A percentile compares a stretch with the other conserved stretches of the same genome.
These are phyloP conservation scores for Drosophila auraria DNA, from an alignment of 1,140 invertebrate species.

Conservation along the genomic window DNA sequence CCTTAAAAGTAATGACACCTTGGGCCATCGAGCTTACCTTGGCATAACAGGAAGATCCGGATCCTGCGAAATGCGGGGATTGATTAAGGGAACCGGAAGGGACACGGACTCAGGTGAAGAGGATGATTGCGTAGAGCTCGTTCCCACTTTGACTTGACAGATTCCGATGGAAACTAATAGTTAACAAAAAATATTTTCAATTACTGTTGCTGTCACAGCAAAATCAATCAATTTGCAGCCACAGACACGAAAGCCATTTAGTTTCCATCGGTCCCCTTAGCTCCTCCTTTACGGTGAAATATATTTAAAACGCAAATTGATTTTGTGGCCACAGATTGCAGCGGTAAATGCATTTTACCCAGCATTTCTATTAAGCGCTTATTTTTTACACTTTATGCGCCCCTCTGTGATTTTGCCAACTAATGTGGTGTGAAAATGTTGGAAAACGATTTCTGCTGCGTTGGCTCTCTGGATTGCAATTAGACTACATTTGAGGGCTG, in stretches of 20 bases:
- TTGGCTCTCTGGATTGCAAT: conserved; percentile 61
- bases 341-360: conserved; percentile 71
- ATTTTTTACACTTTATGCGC: conserved; percentile 33
- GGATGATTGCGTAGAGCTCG: conserved; percentile 19
- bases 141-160: conserved; percentile 16
- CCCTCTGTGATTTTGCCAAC: conserved; percentile 45
- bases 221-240: conserved; percentile 79
- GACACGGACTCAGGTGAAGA: conserved; percentile 59
- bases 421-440: conserved; percentile 74
- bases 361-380: conserved; percentile 30
- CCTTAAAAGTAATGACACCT: background rate
- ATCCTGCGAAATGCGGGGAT: conserved; percentile 16
- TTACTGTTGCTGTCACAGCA: conserved; percentile 81
- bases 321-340: conserved; percentile 81
- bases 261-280: conserved; percentile 36
- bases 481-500: conserved; percentile 57
- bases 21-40: background rate
- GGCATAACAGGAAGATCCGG: conserved; percentile 32
- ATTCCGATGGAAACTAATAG: conserved; percentile 67
- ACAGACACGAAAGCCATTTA: conserved; percentile 75
- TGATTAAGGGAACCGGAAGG: conserved; percentile 71
- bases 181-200: conserved; percentile 77
- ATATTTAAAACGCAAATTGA: conserved; percentile 75
- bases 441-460: conserved; percentile 61
- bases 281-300: conserved; percentile 25